Conservation (phyloP, 2,888 invertebrate genomes). For the Acanthosepion pharaonis region DNA sequence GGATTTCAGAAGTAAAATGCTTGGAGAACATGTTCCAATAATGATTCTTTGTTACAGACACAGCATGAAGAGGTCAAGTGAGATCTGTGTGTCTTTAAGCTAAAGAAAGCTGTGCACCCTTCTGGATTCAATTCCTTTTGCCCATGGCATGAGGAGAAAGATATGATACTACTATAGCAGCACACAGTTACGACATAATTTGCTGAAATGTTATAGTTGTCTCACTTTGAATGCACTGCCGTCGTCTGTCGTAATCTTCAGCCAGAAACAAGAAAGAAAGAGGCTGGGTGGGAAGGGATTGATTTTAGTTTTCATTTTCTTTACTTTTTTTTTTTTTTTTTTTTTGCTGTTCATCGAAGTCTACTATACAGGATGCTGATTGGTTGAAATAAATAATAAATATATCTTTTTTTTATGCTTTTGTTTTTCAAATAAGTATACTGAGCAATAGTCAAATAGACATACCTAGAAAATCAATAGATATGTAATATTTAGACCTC, state of each 20-base stretch:
- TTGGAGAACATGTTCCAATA: not conserved
- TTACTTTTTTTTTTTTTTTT: too few species aligned
- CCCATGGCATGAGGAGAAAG: not conserved
- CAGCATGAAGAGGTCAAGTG: slow-evolving; percentile 1
- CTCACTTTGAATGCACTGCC: not conserved
- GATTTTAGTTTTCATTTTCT: too few species aligned
- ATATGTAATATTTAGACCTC: too few species aligned
- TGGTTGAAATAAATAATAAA: too few species aligned
- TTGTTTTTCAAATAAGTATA: too few species aligned
- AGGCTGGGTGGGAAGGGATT: not conserved
- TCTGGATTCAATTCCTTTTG: slow-evolving; percentile 1
- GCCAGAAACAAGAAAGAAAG: not conserved
- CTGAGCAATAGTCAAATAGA: too few species aligned
- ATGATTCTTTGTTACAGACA: not conserved
- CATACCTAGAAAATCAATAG: too few species aligned
- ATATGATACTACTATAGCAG: slow-evolving; percentile 18
- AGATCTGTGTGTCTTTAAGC: slow-evolving; percentile 33
- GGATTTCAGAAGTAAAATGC: not conserved
- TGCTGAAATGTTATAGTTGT: not conserved
- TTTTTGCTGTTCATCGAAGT: too few species aligned
- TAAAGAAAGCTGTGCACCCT: not conserved
- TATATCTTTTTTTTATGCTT: too few species aligned
- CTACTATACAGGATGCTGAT: too few species aligned
- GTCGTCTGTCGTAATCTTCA: not conserved
- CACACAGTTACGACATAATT: not conserved